A percentile compares a stretch with the other conserved stretches of the same genome.
phyloP scores from a whole-genome alignment of 1,140 invertebrate genomes.

The Pachypsylla venusta region DNA sequence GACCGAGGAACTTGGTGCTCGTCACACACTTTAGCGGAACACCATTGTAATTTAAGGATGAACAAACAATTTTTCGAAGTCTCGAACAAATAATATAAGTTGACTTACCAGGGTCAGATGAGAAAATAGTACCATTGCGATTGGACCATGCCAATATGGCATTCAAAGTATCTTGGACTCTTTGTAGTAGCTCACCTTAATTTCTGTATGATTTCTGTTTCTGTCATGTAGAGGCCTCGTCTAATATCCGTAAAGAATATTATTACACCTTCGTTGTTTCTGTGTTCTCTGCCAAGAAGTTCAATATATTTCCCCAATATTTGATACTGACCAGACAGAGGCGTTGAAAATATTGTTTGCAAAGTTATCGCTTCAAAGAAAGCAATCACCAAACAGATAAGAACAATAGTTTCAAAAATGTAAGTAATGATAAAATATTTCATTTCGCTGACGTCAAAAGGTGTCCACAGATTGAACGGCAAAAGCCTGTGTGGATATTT shows the following conservation, averaged over 20 bases:
- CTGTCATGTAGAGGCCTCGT: neutral
- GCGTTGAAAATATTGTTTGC: neutral
- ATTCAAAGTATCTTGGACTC: too few species aligned
- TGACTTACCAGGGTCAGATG: too few species aligned
- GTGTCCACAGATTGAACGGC: neutral
- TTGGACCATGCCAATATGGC: too few species aligned
- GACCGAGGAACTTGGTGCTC: too few species aligned
- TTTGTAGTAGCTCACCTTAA: too few species aligned
- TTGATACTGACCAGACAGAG: neutral
- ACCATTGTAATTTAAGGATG: too few species aligned
- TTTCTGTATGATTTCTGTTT: neutral
- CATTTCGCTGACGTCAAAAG: neutral
- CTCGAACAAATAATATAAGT: too few species aligned
- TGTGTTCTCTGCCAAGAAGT: neutral
- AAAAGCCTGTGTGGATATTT: neutral
- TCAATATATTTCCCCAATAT: neutral
- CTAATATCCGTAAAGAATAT: neutral
- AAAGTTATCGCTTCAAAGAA: neutral
- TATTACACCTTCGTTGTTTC: neutral
- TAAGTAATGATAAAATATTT: neutral
- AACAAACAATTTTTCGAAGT: too few species aligned
- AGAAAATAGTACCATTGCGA: too few species aligned
- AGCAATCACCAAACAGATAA: neutral
- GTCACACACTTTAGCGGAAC: too few species aligned
- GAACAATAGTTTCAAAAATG: neutral